Base-by-base conservation (phyloP, 2,797 vertebrate genomes). In the Dryobates pubescens region DNA sequence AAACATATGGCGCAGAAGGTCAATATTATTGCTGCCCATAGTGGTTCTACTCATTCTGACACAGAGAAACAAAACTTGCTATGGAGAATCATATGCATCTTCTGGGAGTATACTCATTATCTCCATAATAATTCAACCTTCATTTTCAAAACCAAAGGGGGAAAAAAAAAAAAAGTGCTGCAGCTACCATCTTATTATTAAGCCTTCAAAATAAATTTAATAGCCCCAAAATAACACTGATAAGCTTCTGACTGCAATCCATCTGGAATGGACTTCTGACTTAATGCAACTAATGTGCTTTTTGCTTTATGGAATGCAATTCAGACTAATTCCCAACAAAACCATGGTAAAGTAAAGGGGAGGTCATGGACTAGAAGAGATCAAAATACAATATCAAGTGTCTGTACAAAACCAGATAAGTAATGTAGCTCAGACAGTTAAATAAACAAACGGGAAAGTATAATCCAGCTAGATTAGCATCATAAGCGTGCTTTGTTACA, bases 181-280 rank as follows among this genome's bases (percentile, higher is more conserved):
- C 13, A 74, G 51, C 62, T 86, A 72, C 82, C 61, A 59, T 29
- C 36, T 94, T 73, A 84, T 77, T 53, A 80, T 61, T 77, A 93
- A 91, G 27, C 53, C 45, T 58, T 83, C 4, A 3, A 88, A 93
- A 93, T 89, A 88, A 72, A 86, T 51, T 68, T 92, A 68, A 93
- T 45, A 84, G 34, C 59, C 29, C 89, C 64, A 79, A 72, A 67
- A 57, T 47, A 51, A 83, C 22, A 88, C 30, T 11, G 7, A 90
- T 82, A 72, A 95, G 56, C 75, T 94, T 92, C 49, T 77, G 75
- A 88, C 41, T 78, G 83, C 51, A 58, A 54, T 96, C 86, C 54
- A 49, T 85, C 45, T 10, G 12, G 64, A 81, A 38, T 57, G 45
- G 62, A 53, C 70, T 92, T 75, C 70, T 58, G 58, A 92, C 90